phyloP scores from a whole-genome alignment of 2,888 invertebrate genomes.

The Tetragnatha montana region DNA sequence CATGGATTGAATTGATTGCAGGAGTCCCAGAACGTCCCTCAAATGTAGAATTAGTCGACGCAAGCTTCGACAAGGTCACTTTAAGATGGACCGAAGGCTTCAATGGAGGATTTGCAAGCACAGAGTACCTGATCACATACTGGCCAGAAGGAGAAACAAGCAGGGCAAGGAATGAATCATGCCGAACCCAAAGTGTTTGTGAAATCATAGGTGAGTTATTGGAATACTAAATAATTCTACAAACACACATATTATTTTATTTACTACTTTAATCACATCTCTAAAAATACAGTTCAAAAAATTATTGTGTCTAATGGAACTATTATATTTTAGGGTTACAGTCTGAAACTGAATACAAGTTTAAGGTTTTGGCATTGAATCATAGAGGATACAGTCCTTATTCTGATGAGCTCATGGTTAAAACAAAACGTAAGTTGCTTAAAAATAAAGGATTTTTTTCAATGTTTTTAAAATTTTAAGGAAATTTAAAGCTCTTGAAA shows the following conservation, averaged over 20 bases:
- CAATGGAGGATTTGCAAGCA: slow-evolving; percentile 90
- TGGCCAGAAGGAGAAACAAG: slow-evolving; percentile 85
- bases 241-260: not conserved
- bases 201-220: slow-evolving; percentile 82
- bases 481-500: too few species aligned
- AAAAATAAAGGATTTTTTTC: not conserved
- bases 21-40: slow-evolving; percentile 89
- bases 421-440: slow-evolving; percentile 86
- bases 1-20: slow-evolving; percentile 15
- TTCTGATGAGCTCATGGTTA: slow-evolving; percentile 87
- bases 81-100: slow-evolving; percentile 92
- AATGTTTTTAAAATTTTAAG: too few species aligned
- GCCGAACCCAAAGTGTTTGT: slow-evolving; percentile 89
- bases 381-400: slow-evolving; percentile 86
- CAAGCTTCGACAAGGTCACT: slow-evolving; percentile 87
- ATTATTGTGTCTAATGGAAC: not conserved
- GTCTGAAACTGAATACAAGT: slow-evolving; percentile 89
- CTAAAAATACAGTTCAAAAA: not conserved
- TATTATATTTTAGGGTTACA: slow-evolving; percentile 80
- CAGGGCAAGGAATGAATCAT: slow-evolving; percentile 76
- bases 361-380: slow-evolving; percentile 81
- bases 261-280: not conserved
- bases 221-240: not conserved
- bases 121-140: slow-evolving; percentile 81
- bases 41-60: slow-evolving; percentile 81